Base-by-base conservation (phyloP, 2,888 invertebrate species). In the Iphiclides podalirius region DNA sequence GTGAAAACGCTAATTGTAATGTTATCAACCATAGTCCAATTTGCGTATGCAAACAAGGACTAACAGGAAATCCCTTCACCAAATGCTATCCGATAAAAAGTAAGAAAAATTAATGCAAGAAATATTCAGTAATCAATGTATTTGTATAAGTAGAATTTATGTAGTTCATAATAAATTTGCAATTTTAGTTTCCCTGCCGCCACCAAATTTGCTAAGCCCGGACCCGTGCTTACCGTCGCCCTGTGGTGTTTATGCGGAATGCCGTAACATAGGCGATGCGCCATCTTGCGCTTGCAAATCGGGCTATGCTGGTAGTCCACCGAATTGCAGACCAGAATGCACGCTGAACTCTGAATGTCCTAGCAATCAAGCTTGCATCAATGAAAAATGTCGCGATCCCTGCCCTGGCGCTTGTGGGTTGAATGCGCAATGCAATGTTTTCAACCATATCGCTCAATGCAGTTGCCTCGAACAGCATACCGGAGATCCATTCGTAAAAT, bases 11-110 rank as follows among this genome's bases (percentile, higher is more conserved):
- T 1, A 86, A 90, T 47, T 93, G 93, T 61, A 90, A 90, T 52
- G 92, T 92, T 2, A 90, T 91, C 15, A 92, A 92, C 60, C 93
- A 93, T 60, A 91, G 93, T 67, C 95, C 95, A 1, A 93, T 94
- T 63, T 96, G 95, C 67, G 92, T 92, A 50, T 96, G 95, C 65
- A 91, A 92, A 54, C 82, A 90, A 51, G 90, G 92, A 31, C 91
- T 92, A 60, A 92, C 92, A 1, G 95, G 95, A 52, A 94, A 94
- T 90, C 94, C 95, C 15, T 94, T 94, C 66, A 90, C 92, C n/a
- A 90, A 90, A 66, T 94, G 94, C 60, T 91, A 91, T 58, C 91
- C 91, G 14, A 90, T 91, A 26, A 87, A 76, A 71, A 70, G 88
- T 87, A 67, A 73, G 74, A 60, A 17, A 44, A 34, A 35, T 11